Base-by-base conservation (phyloP, 2,888 invertebrate genomes). In the Cremastinae sp. region DNA sequence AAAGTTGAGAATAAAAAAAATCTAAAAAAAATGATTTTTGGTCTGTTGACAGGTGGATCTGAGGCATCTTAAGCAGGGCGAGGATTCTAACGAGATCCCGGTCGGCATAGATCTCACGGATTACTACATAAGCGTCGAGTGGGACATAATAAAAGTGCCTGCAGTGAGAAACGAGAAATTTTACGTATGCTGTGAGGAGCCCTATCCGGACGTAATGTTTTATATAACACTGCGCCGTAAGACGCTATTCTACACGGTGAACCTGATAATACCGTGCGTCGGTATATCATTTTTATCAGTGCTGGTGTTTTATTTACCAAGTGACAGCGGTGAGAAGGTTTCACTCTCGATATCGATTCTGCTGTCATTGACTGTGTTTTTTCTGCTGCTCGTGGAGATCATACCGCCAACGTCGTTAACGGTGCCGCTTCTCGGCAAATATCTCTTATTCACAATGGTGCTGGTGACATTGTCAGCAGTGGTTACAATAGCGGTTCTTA, bases 301-400 rank as follows among this genome's bases (percentile, higher is more conserved):
- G 75, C 92, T 99, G 79, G 98, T 98, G 79, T 99, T 99, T 91
- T 99, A 99, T 90, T 92, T 99, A 84, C 99, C 99, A 75, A 97
- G 97, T 81, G 98, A 98, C 91, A 97, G 97, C 62, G 98, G 98
- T 81, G 98, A 99, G 91, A 98, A 98, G 90, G 97, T 98, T 84
- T 98, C 98, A 78, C 94, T 99, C 80, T 98, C 98, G 90, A 97
- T 97, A 87, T 97, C 97, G 81, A 97, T 97, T 89, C 92, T 97
- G 78, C 94, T 97, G 69, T 97, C 97, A 83, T 92, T 97, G 88
- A 97, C 97, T 87, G 97, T 97, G 92, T 97, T 97, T 92, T 97
- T 97, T 92, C 92, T 97, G 87, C 92, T 97, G 84, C 92, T 98
- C 89, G 97, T 96, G 86, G 97, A 97, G 92, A 97, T 97, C 89